Evolutionary conservation across 2,888 invertebrate species (phyloP).

Genomic region (Xestia ashworthii): DNA sequence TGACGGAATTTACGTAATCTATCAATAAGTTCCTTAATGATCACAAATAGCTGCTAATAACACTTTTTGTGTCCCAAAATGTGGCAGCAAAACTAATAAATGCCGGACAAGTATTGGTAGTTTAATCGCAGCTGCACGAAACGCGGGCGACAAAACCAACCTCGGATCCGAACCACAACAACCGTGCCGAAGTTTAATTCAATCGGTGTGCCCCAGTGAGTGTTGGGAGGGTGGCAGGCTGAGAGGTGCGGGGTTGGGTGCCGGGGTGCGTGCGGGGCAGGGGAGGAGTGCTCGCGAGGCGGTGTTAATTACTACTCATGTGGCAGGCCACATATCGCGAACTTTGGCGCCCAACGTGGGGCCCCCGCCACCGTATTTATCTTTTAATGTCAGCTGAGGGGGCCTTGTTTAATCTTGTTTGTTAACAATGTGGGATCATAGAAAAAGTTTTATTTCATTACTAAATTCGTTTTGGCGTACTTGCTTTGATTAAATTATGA

Average conservation of each 20-base stretch:
- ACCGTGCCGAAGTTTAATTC: slow-evolving; percentile 90
- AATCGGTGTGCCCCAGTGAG: slow-evolving; percentile 87
- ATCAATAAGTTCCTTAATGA: slow-evolving; percentile 33
- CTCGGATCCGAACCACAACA: slow-evolving; percentile 88
- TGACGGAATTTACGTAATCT: slow-evolving; percentile 12
- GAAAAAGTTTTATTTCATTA: slow-evolving; percentile 71
- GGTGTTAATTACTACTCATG: slow-evolving; percentile 90
- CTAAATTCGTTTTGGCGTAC: slow-evolving; percentile 45
- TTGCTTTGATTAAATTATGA: slow-evolving; percentile 30
- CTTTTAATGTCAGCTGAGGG: slow-evolving; percentile 82
- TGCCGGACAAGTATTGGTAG: slow-evolving; percentile 86
- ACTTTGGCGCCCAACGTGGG: slow-evolving; percentile 87
- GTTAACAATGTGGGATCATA: slow-evolving; percentile 74
- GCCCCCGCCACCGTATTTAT: slow-evolving; percentile 82
- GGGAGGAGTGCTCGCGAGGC: slow-evolving; percentile 75
- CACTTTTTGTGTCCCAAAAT: slow-evolving; percentile 65
- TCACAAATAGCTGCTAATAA: slow-evolving; percentile 45
- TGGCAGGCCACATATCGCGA: slow-evolving; percentile 89
- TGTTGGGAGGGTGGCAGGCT: slow-evolving; percentile 68
- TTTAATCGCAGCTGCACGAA: slow-evolving; percentile 88
- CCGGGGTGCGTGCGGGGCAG: slow-evolving; percentile 61
- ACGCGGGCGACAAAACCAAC: slow-evolving; percentile 87
- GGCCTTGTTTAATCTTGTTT: slow-evolving; percentile 77
- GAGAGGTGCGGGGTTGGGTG: slow-evolving; percentile 53
- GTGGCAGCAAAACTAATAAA: slow-evolving; percentile 84